Evolutionary conservation across 2,888 invertebrate genomes (phyloP).

Genomic region (Conops quadrifasciatus): DNA sequence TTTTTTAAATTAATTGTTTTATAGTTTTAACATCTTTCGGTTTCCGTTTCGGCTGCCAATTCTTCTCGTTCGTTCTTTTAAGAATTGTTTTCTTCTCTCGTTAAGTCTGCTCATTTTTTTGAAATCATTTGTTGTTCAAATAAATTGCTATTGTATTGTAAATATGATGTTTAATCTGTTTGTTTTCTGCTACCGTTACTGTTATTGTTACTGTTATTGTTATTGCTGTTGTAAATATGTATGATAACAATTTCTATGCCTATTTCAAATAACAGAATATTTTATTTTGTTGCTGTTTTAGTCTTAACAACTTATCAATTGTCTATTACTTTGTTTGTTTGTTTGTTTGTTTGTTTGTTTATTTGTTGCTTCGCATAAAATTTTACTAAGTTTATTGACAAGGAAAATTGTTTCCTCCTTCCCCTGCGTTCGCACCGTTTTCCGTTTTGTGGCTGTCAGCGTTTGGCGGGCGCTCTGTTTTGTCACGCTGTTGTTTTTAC

Average conservation of each 20-base stretch:
- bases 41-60: background rate
- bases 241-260: background rate
- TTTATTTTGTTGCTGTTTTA: conserved; percentile 12
- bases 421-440: too few relatives aligned
- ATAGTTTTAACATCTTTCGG: conserved; percentile 21
- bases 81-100: background rate
- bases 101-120: conserved; percentile 38
- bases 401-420: too few relatives aligned
- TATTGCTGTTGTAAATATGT: background rate
- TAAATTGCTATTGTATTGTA: conserved; percentile 38
- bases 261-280: background rate
- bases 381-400: conserved; percentile 21
- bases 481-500: background rate
- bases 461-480: too few relatives aligned
- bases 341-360: background rate
- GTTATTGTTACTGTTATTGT: background rate
- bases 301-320: conserved; percentile 20
- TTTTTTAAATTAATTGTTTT: conserved; percentile 44
- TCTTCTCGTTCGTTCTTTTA: background rate
- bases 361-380: conserved; percentile 19
- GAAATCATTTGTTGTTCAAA: conserved; percentile 46
- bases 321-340: conserved; percentile 8
- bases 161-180: too few relatives aligned
- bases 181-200: conserved; percentile 36
- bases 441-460: background rate